Conservation (phyloP, 2,888 invertebrate genomes). For the Dione vanillae region DNA sequence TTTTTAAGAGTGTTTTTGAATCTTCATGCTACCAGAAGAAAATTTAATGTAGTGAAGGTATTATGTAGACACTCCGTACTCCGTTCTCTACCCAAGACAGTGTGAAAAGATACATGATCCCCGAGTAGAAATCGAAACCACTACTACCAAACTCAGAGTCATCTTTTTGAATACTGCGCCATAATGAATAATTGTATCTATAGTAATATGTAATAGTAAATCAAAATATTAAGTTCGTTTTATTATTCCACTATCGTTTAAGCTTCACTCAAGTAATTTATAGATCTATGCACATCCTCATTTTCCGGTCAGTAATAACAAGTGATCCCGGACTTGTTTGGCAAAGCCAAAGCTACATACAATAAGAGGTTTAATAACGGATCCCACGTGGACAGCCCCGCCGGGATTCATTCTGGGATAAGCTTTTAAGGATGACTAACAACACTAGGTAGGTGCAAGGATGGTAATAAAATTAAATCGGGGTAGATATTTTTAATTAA, state of each 20-base stretch:
- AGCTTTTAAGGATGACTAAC: constrained; percentile 33
- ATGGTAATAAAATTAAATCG: constrained; percentile 21
- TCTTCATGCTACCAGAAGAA: too few relatives aligned
- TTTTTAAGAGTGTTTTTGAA: too few relatives aligned
- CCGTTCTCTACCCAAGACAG: too few relatives aligned
- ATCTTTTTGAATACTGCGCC: neutral
- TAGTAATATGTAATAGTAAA: too few relatives aligned
- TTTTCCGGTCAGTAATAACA: constrained; percentile 36
- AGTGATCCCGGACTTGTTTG: constrained; percentile 28
- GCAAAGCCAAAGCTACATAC: constrained; percentile 35
- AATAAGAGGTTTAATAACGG: constrained; percentile 39
- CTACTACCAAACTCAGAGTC: neutral
- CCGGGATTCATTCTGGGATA: constrained; percentile 34
- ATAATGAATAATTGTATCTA: neutral
- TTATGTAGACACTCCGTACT: too few relatives aligned
- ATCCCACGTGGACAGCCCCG: constrained; percentile 35
- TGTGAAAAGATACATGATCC: too few relatives aligned
- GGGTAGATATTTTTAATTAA: neutral
- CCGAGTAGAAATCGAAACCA: neutral
- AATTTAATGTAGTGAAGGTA: too few relatives aligned
- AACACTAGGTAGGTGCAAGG: constrained; percentile 27
- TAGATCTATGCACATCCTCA: neutral
- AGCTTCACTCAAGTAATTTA: neutral
- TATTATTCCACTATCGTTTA: constrained; percentile 6
- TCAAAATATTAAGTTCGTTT: neutral